Evolutionary conservation across 2,888 invertebrate species (phyloP).

Genomic region (Nemurella pictetii): DNA sequence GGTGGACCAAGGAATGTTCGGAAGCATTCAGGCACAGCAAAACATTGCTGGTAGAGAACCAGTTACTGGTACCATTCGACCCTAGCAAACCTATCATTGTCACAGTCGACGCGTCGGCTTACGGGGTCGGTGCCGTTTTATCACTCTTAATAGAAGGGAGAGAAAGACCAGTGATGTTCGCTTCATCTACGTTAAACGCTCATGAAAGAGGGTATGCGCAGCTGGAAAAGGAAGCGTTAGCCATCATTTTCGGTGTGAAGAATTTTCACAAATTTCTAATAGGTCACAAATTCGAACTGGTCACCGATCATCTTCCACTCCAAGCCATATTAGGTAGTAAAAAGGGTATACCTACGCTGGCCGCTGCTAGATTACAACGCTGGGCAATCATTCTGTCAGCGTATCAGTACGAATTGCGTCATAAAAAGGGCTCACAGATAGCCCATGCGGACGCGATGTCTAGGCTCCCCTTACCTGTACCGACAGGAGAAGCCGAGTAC

Average conservation of each 20-base stretch:
- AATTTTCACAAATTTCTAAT: not conserved
- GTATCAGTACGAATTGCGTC: not conserved
- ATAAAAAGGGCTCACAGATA: not conserved
- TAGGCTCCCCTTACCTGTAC: not conserved
- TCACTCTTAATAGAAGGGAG: slow-evolving; percentile 5
- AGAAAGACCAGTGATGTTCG: slow-evolving; percentile 23
- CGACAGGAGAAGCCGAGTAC: not conserved
- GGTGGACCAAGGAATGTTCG: not conserved
- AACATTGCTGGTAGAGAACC: slow-evolving; percentile 6
- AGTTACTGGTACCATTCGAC: slow-evolving; percentile 36
- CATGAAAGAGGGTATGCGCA: slow-evolving; percentile 31
- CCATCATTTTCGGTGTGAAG: slow-evolving; percentile 39
- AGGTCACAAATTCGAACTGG: slow-evolving; percentile 30
- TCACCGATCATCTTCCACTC: slow-evolving; percentile 34
- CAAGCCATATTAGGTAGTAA: slow-evolving; percentile 34
- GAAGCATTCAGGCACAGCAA: slow-evolving; percentile 7
- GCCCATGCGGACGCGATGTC: not conserved
- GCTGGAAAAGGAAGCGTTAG: slow-evolving; percentile 31
- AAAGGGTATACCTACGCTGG: slow-evolving; percentile 37
- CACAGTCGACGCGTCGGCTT: slow-evolving; percentile 35
- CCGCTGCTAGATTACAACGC: slow-evolving; percentile 35
- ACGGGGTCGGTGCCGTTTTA: slow-evolving; percentile 40
- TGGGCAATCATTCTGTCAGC: slow-evolving; percentile 28
- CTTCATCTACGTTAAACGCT: slow-evolving; percentile 27
- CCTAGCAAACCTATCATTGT: slow-evolving; percentile 32